Percentiles rank a stretch among this genome's conserved stretches.
Evolutionary conservation across 2,797 vertebrate genomes (phyloP).

Genomic region (Eremophila alpestris): DNA sequence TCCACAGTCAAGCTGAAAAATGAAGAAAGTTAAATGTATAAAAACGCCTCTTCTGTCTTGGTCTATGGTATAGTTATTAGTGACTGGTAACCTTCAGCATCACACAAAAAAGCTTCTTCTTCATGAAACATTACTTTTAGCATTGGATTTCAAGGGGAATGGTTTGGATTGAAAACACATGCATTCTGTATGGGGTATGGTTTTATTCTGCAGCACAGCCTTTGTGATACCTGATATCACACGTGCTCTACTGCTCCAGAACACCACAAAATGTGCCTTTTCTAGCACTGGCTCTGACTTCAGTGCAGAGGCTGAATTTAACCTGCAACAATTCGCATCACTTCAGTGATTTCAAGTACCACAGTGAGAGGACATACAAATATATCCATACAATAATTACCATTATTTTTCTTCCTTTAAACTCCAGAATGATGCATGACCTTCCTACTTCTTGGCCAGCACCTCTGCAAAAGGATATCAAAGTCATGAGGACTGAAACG

Average conservation of each 20-base stretch:
- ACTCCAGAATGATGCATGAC: slow-evolving; percentile 95
- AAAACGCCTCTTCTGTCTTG: background rate
- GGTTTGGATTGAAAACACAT: background rate
- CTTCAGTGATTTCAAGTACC: background rate
- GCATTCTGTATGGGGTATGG: background rate
- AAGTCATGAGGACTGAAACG: background rate
- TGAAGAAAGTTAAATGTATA: background rate
- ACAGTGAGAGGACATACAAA: background rate
- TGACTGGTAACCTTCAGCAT: background rate
- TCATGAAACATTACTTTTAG: background rate
- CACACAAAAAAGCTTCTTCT: background rate
- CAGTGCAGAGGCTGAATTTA: background rate
- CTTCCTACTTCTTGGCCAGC: slow-evolving; percentile 95
- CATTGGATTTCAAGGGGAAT: background rate
- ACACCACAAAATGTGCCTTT: background rate
- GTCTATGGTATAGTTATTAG: background rate
- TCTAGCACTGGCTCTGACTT: background rate
- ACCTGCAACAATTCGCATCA: background rate
- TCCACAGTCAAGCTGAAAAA: slow-evolving; percentile 89
- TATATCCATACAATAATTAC: slow-evolving; percentile 68
- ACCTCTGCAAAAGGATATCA: slow-evolving; percentile 79
- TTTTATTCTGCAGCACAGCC: background rate
- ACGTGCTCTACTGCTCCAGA: background rate
- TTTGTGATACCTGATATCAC: background rate
- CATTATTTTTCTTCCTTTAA: slow-evolving; percentile 98